Base-by-base conservation (phyloP, 2,113 vertebrate species). In the Ictidomys tridecemlineatus region DNA sequence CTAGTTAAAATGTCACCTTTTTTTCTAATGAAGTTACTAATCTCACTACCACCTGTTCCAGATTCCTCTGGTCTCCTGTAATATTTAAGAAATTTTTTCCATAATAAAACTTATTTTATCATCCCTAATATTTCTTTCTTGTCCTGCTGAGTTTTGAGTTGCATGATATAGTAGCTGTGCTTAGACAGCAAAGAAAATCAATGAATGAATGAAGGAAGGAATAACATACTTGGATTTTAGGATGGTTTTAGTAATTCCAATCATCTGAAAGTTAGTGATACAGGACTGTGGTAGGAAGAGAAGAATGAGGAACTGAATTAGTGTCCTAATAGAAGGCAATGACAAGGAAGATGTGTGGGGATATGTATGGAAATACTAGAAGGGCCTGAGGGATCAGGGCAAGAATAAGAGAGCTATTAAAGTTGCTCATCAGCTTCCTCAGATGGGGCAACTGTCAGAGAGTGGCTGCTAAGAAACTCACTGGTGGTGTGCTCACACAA, bases 141-240 rank as follows among this genome's bases (percentile, higher is more conserved):
- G 3, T 39, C 18, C 39, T 80, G n/a, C 30, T 80, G 5, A 2
- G 30, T 39, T 65, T 1, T 61, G 12, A 88, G 24, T 8, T 70
- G 61, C 24, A 70, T 8, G 24, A 70, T 14, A 70, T 8, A 26
- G 37, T 22, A 32, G 37, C 34, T 87, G 5, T 87, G 48, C 63
- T 89, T 85, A 58, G 4, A 28, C 17, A 85, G 39, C 28, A 80
- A 34, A 73, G 76, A 56, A 93, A 79, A 53, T 82, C 2, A 72
- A 37, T 70, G 53, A 56, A 45, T 42, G 34, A 42, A 53, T 16
- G 51, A 58, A 37, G 77, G 39, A 84, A 48, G 63, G 65, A 67
- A 45, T 56, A n/a, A 58, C 26, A 18, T 73, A 37, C 32, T 95
- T 61, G 4, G 24, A 88, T 93, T 97, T 56, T 18, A 92, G 88